These are phyloP conservation scores for Hydropsyche betteni DNA, from an alignment of 2,888 invertebrate genomes.

Conservation along the genomic window DNA sequence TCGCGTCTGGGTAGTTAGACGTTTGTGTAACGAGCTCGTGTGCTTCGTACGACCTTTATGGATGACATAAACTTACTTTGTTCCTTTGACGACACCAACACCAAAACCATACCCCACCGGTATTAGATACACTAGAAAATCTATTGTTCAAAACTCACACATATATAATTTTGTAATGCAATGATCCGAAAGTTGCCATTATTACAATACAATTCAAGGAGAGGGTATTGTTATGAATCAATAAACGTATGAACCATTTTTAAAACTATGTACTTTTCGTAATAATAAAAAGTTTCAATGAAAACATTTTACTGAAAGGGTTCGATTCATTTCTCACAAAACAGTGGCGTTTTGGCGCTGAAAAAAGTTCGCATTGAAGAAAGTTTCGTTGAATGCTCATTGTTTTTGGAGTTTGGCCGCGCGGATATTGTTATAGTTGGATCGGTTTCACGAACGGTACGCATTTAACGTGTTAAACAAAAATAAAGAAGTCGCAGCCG, in stretches of 20 bases:
- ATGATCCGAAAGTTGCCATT: too few species aligned
- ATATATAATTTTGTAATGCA: too few species aligned
- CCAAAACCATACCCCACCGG: too few species aligned
- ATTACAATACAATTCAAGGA: too few species aligned
- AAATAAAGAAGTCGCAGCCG: conserved; percentile 25
- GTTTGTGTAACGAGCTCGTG: conserved; percentile 27
- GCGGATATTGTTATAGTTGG: conserved; percentile 23
- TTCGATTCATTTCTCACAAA: background rate
- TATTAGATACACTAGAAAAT: too few species aligned
- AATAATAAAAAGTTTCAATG: too few species aligned
- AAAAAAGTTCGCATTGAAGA: conserved; percentile 8
- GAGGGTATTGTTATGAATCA: too few species aligned
- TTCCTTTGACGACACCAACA: conserved; percentile 28
- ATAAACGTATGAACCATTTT: too few species aligned
- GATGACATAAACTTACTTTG: conserved; percentile 23
- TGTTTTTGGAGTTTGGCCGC: conserved; percentile 20
- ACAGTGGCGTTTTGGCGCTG: background rate
- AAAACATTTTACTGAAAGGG: too few species aligned
- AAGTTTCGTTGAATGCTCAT: conserved; percentile 17
- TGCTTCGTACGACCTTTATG: conserved; percentile 39
- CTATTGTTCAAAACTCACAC: too few species aligned
- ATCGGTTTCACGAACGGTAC: conserved; percentile 22
- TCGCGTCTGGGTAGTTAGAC: conserved; percentile 30
- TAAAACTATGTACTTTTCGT: too few species aligned
- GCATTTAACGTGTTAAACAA: conserved; percentile 24